A percentile compares a stretch with the other conserved stretches of the same genome.
Conservation (phyloP, 2,797 vertebrate genomes). For the Sarcoramphus papa region DNA sequence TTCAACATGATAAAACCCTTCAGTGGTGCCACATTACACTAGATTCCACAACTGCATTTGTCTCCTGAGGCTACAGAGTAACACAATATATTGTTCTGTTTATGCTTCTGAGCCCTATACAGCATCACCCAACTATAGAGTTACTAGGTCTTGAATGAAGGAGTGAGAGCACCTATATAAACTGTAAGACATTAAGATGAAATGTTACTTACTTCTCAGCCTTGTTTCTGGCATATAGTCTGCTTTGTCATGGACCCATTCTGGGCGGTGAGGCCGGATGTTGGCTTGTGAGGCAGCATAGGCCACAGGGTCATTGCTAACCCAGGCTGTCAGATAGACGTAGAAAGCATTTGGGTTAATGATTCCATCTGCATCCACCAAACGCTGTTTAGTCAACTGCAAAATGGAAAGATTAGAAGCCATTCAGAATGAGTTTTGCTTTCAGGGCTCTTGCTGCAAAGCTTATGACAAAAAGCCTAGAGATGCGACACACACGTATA, state of each 20-base stretch:
- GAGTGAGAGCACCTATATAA: neutral
- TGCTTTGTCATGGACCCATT: constrained; percentile 94
- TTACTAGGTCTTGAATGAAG: neutral
- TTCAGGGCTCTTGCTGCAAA: constrained; percentile 31
- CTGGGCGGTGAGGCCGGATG: constrained; percentile 91
- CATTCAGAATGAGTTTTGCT: constrained; percentile 18
- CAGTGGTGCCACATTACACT: neutral
- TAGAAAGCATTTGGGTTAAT: constrained; percentile 95
- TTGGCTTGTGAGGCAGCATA: constrained; percentile 97
- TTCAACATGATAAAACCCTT: constrained; percentile 16
- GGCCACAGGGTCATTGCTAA: constrained; percentile 95
- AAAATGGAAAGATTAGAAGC: constrained; percentile 42
- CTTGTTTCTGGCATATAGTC: constrained; percentile 89
- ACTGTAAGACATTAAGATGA: neutral
- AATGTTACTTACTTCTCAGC: constrained; percentile 83
- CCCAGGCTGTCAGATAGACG: constrained; percentile 98
- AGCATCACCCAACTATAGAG: constrained; percentile 21
- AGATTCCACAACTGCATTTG: neutral
- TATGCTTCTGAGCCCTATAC: constrained; percentile 49
- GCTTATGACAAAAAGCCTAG: neutral
- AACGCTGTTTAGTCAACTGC: constrained; percentile 89
- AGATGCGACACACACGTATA: neutral
- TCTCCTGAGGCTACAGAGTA: constrained; percentile 52
- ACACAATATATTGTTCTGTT: constrained; percentile 31
- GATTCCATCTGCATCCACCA: constrained; percentile 93